Base-by-base conservation (phyloP, 2,797 vertebrate species). In the Paratrypauchen microcephalus region DNA sequence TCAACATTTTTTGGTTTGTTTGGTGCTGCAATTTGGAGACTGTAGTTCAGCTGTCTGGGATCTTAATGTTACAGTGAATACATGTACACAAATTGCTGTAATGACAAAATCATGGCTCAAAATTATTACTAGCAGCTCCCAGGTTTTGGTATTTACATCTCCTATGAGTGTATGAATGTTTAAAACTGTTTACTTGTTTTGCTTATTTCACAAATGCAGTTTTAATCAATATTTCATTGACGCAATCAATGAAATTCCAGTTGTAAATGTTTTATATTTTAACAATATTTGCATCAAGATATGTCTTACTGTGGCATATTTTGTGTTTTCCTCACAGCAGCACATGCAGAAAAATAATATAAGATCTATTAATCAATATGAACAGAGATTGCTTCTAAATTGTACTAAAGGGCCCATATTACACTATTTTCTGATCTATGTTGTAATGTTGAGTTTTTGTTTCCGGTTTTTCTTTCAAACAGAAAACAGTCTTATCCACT, bases 61-160 rank as follows among this genome's bases (percentile, higher is more conserved):
- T 50, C 50, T 52, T 21, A 2, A n/a, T 52, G 19, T n/a, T 52
- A 6, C 18, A 2, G 50, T n/a, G 41, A 23, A 23, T 6, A 7
- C 18, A 54, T 54, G 50, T 11, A 54, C 52, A 54, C 8, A 4
- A 1, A 21, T 23, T 54, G 9, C n/a, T 50, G 18, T 45, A 69
- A 76, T 70, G 58, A 76, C 59, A 70, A 60, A 36, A 36, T n/a
- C 19, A 48, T 4, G 32, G 1, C 32, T 60, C 41, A n/a, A 66
- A 56, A 23, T 26, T 6, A 41, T 12, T 9, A 23, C 9, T n/a
- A 64, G 5, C 21, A 23, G 70, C 57, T 47, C 1, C 11, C 28
- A 56, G 74, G 72, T n/a, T 15, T 32, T 30, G 0, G 19, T 39
- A 1, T 21, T 8, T 2, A 41, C 6, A 12, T 41, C 12, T 36